Evolutionary conservation across 1,140 invertebrate genomes (phyloP), one percentile per base, ranked within the genome.

Genomic region (Formica exsecta): DNA sequence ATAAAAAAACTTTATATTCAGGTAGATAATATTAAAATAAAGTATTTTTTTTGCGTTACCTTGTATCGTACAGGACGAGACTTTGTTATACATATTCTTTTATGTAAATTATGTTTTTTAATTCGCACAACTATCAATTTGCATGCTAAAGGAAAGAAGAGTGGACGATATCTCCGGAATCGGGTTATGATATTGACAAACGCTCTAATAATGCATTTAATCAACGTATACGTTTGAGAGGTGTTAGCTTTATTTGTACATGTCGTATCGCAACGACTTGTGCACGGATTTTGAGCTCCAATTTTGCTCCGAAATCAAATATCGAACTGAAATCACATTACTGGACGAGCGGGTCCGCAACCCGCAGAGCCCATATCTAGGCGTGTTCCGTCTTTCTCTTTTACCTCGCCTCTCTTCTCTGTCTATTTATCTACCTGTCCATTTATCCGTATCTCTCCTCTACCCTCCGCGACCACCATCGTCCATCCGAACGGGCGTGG

Each of bases 371-470:
- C 79, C 79, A 74, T 83, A 83, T 73, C 68, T 83, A 73, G 68
- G 22, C 1, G 38, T 41, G 38, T 41, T 66, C 41, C 54, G 68
- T 74, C 79, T 74, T 85, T 77, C 81, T 77, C 81, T 85, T 65
- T 77, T 57, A 68, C 54, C 19, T 76, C 59, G 9, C 32, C 44
- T 64, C 81, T 48, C 66, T 44, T 75, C 80, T 61, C 64, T 86
- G 66, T 73, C 65, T 85, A 85, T 85, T 85, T 85, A 85, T 85
- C 81, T 77, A 66, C 71, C 81, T 85, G 74, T 85, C 81, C 61
- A 77, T 85, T 85, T 85, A 85, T 85, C 81, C 73, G 81, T 85
- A 75, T 41, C 81, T 77, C 44, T 29, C 32, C 25, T 36, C 41
- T n/a, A 0, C 44, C 54, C 41, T 51, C 9, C 25, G 25, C 54